These are phyloP conservation scores for Lomographa bimaculata DNA, from an alignment of 2,888 invertebrate species.

Conservation along the genomic window DNA sequence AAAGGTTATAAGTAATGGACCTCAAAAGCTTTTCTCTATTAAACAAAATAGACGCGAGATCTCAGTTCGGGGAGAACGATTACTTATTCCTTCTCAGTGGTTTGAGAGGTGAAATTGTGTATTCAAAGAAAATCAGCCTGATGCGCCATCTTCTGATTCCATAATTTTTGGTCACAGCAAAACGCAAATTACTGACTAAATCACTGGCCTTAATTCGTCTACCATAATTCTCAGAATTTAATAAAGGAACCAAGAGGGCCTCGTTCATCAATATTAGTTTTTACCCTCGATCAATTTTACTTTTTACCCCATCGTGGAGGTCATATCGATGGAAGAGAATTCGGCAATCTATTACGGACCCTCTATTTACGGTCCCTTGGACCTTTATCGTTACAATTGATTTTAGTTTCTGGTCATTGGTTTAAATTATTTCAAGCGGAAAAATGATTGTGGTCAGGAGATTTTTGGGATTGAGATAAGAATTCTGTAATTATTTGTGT, in stretches of 20 bases:
- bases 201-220: background rate
- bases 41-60: too few relatives aligned
- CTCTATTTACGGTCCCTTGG: conserved; percentile 22
- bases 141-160: too few relatives aligned
- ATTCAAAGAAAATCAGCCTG: too few relatives aligned
- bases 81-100: too few relatives aligned
- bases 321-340: conserved; percentile 18
- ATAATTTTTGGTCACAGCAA: too few relatives aligned
- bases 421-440: conserved; percentile 9
- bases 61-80: too few relatives aligned
- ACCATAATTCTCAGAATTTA: conserved; percentile 14
- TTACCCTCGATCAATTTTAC: conserved; percentile 22
- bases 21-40: too few relatives aligned
- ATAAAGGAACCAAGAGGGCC: conserved; percentile 9
- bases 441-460: background rate
- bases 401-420: conserved; percentile 16
- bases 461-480: too few relatives aligned
- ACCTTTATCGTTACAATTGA: conserved; percentile 22
- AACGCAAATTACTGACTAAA: too few relatives aligned
- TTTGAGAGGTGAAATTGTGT: too few relatives aligned
- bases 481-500: too few relatives aligned
- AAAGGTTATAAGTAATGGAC: too few relatives aligned
- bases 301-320: conserved; percentile 16
- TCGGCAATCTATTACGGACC: conserved; percentile 18
- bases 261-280: conserved; percentile 24